Evolutionary conservation across 2,797 vertebrate species (phyloP).

Genomic region (Sebastiscus tertius): DNA sequence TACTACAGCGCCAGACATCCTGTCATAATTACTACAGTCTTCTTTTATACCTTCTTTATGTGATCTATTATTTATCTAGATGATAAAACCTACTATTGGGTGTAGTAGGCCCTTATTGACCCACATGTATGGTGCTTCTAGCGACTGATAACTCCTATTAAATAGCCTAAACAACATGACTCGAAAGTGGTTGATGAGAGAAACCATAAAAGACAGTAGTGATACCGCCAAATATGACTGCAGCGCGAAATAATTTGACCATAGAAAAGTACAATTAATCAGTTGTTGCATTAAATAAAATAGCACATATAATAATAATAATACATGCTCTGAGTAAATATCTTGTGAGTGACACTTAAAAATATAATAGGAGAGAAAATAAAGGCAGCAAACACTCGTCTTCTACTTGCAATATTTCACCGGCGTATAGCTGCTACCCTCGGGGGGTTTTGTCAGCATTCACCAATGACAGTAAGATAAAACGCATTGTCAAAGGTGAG

Average conservation of each 20-base stretch:
- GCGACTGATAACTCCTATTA: no score
- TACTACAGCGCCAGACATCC: no score
- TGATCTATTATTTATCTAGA: no score
- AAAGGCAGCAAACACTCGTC: background rate
- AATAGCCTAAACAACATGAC: background rate
- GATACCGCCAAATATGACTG: background rate
- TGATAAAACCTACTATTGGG: no score
- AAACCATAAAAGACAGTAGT: background rate
- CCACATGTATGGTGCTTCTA: no score
- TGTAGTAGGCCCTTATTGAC: no score
- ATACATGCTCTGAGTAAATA: background rate
- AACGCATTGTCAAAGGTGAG: slow-evolving; percentile 25
- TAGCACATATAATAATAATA: background rate
- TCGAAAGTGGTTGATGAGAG: background rate
- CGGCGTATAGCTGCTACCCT: background rate
- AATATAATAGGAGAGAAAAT: background rate
- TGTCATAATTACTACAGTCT: no score
- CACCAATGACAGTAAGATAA: slow-evolving; percentile 24
- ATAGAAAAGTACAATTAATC: background rate
- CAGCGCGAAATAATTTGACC: background rate
- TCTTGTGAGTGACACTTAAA: background rate
- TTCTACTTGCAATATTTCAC: background rate
- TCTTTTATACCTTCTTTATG: no score
- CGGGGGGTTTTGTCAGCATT: slow-evolving; percentile 14
- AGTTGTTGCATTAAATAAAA: background rate